phyloP scores from a whole-genome alignment of 1,140 invertebrate species.

The Scylla paramamosain region DNA sequence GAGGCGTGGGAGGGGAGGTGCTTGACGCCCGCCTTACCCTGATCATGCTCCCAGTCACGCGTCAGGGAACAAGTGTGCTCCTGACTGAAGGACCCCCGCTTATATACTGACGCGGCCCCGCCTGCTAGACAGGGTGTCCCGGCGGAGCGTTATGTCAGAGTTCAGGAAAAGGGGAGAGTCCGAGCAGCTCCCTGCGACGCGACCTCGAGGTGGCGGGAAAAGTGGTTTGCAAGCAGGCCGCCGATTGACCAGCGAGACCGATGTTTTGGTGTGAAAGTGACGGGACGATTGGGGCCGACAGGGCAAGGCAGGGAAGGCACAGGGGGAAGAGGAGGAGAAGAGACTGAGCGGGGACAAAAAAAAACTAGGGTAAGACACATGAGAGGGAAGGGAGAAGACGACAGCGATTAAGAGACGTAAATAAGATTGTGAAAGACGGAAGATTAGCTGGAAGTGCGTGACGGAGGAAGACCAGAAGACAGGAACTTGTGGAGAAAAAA shows the following conservation, averaged over 20 bases:
- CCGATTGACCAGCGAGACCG: background rate
- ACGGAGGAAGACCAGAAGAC: no score
- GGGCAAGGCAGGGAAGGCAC: no score
- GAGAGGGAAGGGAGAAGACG: background rate
- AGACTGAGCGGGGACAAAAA: background rate
- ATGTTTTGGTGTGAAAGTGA: background rate
- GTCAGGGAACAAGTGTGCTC: background rate
- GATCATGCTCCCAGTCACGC: background rate
- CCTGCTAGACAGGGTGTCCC: background rate
- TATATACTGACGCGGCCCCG: background rate
- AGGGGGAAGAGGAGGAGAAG: no score
- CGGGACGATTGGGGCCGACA: background rate
- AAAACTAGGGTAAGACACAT: background rate
- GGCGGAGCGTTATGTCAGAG: background rate
- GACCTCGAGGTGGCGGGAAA: background rate
- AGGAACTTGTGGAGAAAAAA: background rate
- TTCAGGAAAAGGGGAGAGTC: background rate
- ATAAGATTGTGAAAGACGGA: no score
- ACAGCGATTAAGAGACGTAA: background rate
- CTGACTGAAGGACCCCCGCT: background rate
- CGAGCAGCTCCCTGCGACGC: background rate
- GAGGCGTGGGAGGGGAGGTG: background rate
- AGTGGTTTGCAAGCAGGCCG: no score
- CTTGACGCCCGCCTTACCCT: background rate
- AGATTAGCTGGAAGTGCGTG: no score